A percentile compares a stretch with the other conserved stretches of the same genome.
These are phyloP conservation scores for Piscicola geometra DNA, from an alignment of 2,888 invertebrate genomes.

Conservation along the genomic window DNA sequence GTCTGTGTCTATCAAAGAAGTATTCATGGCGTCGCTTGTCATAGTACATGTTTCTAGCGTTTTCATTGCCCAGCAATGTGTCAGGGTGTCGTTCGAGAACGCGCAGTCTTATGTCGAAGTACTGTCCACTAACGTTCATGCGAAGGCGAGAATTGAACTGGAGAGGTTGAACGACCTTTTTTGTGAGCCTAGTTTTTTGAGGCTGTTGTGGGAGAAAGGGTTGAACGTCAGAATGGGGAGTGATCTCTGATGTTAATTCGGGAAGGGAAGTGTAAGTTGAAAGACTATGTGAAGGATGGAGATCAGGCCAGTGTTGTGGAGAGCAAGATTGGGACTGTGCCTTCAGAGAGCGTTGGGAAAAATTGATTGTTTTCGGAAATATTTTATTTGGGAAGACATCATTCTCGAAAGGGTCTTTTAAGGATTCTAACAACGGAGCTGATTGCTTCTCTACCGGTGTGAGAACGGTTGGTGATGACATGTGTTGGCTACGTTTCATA, in stretches of 20 bases:
- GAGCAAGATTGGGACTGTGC: too few relatives aligned
- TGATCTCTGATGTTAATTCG: background rate
- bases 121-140: slow-evolving; percentile 50
- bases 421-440: too few relatives aligned
- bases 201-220: background rate
- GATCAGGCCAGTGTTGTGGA: too few relatives aligned
- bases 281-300: background rate
- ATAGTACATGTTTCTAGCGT: slow-evolving; percentile 48
- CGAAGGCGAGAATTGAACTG: slow-evolving; percentile 27
- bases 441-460: too few relatives aligned
- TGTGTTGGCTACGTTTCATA: too few relatives aligned
- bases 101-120: slow-evolving; percentile 50
- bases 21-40: slow-evolving; percentile 48
- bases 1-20: slow-evolving; percentile 52
- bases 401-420: too few relatives aligned
- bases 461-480: too few relatives aligned
- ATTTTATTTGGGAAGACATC: too few relatives aligned
- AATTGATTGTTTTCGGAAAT: too few relatives aligned
- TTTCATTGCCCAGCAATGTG: slow-evolving; percentile 50
- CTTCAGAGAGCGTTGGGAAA: too few relatives aligned
- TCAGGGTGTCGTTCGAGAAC: slow-evolving; percentile 50
- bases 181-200: background rate
- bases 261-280: slow-evolving; percentile 13
- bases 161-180: too few relatives aligned
- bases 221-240: background rate